These are phyloP conservation scores for Morphnarchus princeps DNA, from an alignment of 2,113 vertebrate species.

Conservation along the genomic window DNA sequence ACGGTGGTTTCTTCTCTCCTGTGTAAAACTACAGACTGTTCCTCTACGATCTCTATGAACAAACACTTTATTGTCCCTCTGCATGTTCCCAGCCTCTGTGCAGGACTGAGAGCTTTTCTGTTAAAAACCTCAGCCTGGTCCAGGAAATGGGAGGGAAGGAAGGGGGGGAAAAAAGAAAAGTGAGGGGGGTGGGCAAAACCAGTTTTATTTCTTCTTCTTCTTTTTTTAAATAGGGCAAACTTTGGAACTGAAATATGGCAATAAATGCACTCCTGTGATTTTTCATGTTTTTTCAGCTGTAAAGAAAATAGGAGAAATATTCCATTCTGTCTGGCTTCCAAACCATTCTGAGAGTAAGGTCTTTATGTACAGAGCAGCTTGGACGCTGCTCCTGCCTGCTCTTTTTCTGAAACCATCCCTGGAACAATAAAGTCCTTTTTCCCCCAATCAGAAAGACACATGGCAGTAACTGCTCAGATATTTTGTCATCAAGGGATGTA, in stretches of 20 bases:
- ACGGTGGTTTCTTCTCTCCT: neutral
- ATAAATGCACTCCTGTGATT: conserved; percentile 64
- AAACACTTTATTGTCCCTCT: conserved; percentile 51
- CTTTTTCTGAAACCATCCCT: neutral
- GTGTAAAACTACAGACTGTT: neutral
- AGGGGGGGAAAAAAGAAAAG: neutral
- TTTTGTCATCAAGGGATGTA: neutral
- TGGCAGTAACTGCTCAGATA: neutral
- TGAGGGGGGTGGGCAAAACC: neutral
- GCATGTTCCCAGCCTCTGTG: neutral
- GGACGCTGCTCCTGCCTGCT: conserved; percentile 27
- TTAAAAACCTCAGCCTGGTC: conserved; percentile 25
- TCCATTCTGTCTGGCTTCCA: conserved; percentile 73
- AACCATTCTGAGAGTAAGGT: conserved; percentile 55
- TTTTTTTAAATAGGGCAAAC: conserved; percentile 49
- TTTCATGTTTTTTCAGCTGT: conserved; percentile 76
- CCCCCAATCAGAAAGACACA: neutral
- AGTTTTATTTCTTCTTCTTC: conserved; percentile 53
- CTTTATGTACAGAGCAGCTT: conserved; percentile 47
- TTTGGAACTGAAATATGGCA: conserved; percentile 63
- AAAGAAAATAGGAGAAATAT: conserved; percentile 75
- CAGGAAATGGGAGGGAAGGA: conserved; percentile 48
- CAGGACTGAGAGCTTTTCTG: conserved; percentile 25
- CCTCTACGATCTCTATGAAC: conserved; percentile 1
- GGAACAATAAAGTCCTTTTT: conserved; percentile 40